Percentiles rank a stretch among this genome's conserved stretches.
phyloP scores from a whole-genome alignment of 2,797 vertebrate species.

The Balearica regulorum region DNA sequence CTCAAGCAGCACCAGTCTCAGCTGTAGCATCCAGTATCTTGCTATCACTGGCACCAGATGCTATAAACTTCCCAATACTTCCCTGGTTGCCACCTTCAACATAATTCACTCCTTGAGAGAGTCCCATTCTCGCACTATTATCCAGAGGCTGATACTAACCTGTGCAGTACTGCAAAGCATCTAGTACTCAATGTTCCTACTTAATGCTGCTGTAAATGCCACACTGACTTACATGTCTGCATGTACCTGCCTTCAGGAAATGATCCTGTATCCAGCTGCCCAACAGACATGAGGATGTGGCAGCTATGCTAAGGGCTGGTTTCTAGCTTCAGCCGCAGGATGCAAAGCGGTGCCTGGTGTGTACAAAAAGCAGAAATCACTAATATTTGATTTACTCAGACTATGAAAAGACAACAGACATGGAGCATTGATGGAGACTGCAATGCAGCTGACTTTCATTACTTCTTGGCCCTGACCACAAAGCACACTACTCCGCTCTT shows the following conservation, averaged over 20 bases:
- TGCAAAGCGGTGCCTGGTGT: too few relatives aligned
- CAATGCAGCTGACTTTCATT: neutral
- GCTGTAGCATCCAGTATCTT: neutral
- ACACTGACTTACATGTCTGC: neutral
- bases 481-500: neutral
- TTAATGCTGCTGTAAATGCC: neutral
- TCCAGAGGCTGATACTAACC: neutral
- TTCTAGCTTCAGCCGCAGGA: neutral
- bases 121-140: neutral
- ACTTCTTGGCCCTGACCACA: neutral
- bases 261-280: neutral
- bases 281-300: neutral
- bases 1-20: neutral
- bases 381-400: neutral
- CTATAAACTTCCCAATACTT: neutral
- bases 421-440: too few relatives aligned
- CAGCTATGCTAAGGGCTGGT: neutral
- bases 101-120: neutral
- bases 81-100: neutral
- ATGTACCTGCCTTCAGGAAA: neutral
- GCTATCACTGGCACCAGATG: neutral
- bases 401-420: neutral
- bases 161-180: neutral
- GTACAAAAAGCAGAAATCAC: neutral
- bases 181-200: neutral